Base-by-base conservation (phyloP, 2,888 invertebrate species). In the Mythimna pallens region DNA sequence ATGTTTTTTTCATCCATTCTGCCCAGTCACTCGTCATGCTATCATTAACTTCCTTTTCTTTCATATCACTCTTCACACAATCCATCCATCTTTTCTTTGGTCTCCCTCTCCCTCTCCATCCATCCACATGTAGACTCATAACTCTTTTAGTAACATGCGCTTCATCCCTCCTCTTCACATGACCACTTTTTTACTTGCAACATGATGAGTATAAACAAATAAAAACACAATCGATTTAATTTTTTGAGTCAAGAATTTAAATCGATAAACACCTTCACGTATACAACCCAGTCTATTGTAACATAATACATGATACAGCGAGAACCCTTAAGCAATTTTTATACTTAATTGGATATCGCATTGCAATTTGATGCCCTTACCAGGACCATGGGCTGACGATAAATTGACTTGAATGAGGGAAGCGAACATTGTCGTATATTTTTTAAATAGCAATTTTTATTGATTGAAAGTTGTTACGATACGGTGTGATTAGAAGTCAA, bases 301-400 rank as follows among this genome's bases (percentile, higher is more conserved):
- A 55, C 40, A 55, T 40, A n/a, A n/a, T n/a, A n/a, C n/a, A 70
- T 30, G 30, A 30, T 30, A 30, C 50, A 75, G 34, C 47, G 47
- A 73, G 62, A 68, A 55, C 43, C 50, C 40, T 25, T 69, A 64
- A 63, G 67, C 70, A 76, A 58, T 73, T 66, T 80, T 70, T 73
- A 76, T 77, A 76, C 66, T 76, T 76, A 78, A 80, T 85, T 76
- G 76, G 70, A 76, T 85, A 70, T 68, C 63, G 65, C 54, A 81
- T 77, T 78, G 65, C 73, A 83, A 71, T 85, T 76, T 76, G 54
- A 74, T 71, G 65, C 77, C 76, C 70, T 65, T 72, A 64, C 59
- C 76, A 83, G 69, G 73, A 54, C 68, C 69, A 65, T 67, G 62
- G 73, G 75, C 58, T 63, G 55, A 70, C 74, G 73, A 78, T 67